Evolutionary conservation across 2,113 vertebrate species (phyloP).

Genomic region (Hiodon tergisus): DNA sequence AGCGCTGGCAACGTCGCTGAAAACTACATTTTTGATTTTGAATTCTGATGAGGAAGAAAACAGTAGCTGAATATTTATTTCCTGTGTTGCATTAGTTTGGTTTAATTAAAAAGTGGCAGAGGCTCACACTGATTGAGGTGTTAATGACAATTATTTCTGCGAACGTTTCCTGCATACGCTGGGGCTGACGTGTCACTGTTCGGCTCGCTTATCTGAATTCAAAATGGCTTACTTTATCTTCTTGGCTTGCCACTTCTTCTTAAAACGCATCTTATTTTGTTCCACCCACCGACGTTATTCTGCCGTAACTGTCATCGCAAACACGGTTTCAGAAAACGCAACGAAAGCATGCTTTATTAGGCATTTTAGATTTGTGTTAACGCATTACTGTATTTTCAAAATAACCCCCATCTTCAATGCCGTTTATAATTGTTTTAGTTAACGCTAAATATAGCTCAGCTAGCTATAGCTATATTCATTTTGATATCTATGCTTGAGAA

Average conservation of each 20-base stretch:
- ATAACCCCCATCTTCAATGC: too few species aligned
- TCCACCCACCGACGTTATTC: too few species aligned
- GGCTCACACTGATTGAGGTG: constrained; percentile 29
- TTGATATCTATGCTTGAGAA: too few species aligned
- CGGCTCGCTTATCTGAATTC: constrained; percentile 3
- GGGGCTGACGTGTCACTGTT: constrained; percentile 7
- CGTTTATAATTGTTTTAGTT: too few species aligned
- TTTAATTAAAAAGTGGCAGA: constrained; percentile 33
- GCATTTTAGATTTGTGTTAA: too few species aligned
- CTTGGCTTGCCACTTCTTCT: too few species aligned
- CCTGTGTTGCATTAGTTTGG: constrained; percentile 7
- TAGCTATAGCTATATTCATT: background rate
- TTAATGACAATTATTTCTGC: constrained; percentile 29
- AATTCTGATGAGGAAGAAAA: constrained; percentile 25
- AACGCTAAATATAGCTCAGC: background rate
- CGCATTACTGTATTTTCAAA: too few species aligned
- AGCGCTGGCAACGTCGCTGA: background rate
- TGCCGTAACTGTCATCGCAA: too few species aligned
- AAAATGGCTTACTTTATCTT: background rate
- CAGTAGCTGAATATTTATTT: constrained; percentile 23
- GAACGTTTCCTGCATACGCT: constrained; percentile 21
- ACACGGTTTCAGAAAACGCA: too few species aligned
- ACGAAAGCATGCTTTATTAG: too few species aligned
- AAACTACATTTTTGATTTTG: constrained; percentile 2
- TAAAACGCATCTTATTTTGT: too few species aligned